These are phyloP conservation scores for Erythrocercus mccallii DNA, from an alignment of 2,113 vertebrate genomes.

Conservation along the genomic window DNA sequence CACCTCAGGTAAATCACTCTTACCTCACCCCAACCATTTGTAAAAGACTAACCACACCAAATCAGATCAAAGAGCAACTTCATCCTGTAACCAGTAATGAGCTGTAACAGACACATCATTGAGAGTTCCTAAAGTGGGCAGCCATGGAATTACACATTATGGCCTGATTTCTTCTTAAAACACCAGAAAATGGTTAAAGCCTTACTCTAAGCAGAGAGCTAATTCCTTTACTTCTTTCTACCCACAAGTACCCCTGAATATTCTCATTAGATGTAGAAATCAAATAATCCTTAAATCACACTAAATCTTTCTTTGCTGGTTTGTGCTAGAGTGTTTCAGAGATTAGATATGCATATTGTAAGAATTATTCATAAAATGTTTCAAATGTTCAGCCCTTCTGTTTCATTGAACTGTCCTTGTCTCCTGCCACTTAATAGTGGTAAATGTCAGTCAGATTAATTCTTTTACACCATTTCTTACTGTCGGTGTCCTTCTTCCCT, in stretches of 20 bases:
- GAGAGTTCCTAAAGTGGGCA: neutral
- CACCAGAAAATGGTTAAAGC: neutral
- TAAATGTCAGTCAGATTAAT: neutral
- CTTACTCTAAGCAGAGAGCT: neutral
- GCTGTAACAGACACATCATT: neutral
- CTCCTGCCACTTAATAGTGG: neutral
- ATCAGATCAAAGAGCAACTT: neutral
- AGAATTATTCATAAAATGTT: neutral
- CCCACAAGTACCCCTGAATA: neutral
- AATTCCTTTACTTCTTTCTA: neutral
- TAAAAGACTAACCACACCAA: neutral
- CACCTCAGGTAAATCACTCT: neutral
- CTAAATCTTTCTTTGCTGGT: neutral
- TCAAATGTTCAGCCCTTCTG: neutral
- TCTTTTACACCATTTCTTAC: neutral
- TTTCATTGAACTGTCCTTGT: neutral
- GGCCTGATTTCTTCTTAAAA: neutral
- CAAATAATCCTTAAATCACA: neutral
- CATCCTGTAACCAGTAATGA: neutral
- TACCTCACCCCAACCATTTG: neutral
- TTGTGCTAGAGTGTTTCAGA: neutral
- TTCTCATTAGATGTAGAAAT: neutral
- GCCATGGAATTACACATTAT: neutral
- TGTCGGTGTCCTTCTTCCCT: neutral
- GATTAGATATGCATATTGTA: neutral